These are phyloP conservation scores for Metaphire vulgaris DNA, from an alignment of 1,140 invertebrate genomes.

Conservation along the genomic window DNA sequence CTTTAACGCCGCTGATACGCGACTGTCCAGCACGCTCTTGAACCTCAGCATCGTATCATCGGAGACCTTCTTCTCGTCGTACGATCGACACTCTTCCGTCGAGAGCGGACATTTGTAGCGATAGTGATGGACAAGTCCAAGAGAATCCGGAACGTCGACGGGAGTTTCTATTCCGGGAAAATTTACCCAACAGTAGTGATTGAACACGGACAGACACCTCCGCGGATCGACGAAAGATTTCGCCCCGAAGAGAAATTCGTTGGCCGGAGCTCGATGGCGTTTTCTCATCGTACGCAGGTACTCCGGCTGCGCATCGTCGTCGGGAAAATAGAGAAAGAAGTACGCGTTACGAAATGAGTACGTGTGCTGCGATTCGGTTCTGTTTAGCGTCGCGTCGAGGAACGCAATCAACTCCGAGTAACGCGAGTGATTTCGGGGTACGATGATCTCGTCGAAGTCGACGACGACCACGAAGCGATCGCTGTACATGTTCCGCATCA, in stretches of 20 bases:
- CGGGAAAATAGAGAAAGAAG: conserved; percentile 78
- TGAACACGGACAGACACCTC: conserved; percentile 6
- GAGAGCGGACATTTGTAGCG: conserved; percentile 1
- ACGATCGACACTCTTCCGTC: neutral
- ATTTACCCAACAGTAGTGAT: neutral
- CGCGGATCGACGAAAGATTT: conserved; percentile 12
- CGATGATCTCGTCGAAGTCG: conserved; percentile 82
- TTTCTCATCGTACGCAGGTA: neutral
- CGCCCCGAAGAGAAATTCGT: neutral
- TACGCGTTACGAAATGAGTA: conserved; percentile 80
- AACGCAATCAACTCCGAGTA: neutral
- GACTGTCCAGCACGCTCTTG: neutral
- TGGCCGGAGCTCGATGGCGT: neutral
- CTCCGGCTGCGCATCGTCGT: conserved; percentile 53
- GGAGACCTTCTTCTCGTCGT: neutral
- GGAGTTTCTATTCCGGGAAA: neutral
- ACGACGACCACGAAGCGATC: conserved; percentile 74
- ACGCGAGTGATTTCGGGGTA: conserved; percentile 55
- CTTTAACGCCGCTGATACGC: neutral
- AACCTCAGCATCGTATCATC: neutral
- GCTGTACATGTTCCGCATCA: conserved; percentile 79
- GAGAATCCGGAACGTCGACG: neutral
- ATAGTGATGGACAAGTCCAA: neutral
- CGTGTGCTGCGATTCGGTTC: conserved; percentile 43
- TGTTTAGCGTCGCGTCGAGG: neutral